Evolutionary conservation across 2,888 invertebrate genomes (phyloP).

Genomic region (Plusia festucae): DNA sequence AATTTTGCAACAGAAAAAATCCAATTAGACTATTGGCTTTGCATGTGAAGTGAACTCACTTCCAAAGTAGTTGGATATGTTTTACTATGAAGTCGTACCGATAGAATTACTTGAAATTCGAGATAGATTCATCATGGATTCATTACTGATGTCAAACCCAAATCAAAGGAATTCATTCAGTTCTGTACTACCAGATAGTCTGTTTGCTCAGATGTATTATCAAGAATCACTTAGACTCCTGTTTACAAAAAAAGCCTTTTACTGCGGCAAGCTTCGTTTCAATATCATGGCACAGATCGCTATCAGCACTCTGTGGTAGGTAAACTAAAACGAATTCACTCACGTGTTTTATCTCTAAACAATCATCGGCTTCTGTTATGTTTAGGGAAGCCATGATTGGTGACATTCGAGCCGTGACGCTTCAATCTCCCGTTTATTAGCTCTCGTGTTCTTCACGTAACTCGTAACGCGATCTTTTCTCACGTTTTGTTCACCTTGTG

Average conservation of each 20-base stretch:
- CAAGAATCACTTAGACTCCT: background rate
- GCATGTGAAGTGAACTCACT: conserved; percentile 29
- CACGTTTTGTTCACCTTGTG: conserved; percentile 27
- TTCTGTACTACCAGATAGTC: background rate
- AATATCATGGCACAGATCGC: conserved; percentile 61
- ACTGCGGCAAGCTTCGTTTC: conserved; percentile 35
- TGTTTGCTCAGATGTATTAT: background rate
- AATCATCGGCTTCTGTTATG: conserved; percentile 17
- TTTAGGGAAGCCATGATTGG: conserved; percentile 14
- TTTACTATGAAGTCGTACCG: background rate
- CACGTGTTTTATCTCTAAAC: conserved; percentile 27
- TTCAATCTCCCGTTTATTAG: conserved; percentile 10
- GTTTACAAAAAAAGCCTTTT: background rate
- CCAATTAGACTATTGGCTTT: conserved; percentile 37
- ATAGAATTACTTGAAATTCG: no score
- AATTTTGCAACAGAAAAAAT: conserved; percentile 40
- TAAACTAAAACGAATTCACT: conserved; percentile 27
- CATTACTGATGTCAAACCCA: background rate
- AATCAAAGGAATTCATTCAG: background rate
- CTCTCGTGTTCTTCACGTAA: background rate
- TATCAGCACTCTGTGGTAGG: conserved; percentile 54
- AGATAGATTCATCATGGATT: background rate
- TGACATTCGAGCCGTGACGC: conserved; percentile 20
- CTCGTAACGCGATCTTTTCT: conserved; percentile 10
- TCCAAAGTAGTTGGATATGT: background rate